Conservation (phyloP, 2,888 invertebrate species). For the Nezara viridula region DNA sequence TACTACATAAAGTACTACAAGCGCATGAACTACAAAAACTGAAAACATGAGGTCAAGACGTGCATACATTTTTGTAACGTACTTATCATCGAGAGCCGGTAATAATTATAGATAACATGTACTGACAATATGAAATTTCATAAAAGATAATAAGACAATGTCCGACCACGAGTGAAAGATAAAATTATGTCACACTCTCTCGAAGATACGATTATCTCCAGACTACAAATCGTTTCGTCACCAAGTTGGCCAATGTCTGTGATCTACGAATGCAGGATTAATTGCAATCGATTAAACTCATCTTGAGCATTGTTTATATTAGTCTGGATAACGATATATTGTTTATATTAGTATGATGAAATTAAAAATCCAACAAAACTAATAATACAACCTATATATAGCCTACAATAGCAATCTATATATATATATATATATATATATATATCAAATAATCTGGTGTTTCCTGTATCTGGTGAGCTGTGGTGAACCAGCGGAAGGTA, state of each 20-base stretch:
- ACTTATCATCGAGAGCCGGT: background rate
- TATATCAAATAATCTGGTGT: no score
- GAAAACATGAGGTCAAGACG: background rate
- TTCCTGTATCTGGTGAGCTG: no score
- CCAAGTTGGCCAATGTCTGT: background rate
- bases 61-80: background rate
- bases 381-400: no score
- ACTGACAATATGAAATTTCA: background rate
- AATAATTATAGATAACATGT: background rate
- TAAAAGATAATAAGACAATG: conserved; percentile 1
- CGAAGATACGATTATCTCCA: background rate
- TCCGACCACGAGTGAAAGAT: background rate
- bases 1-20: background rate
- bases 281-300: no score
- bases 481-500: no score
- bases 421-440: no score
- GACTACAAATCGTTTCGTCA: background rate
- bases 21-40: background rate
- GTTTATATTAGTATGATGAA: no score
- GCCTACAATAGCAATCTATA: no score
- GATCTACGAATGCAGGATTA: no score
- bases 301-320: no score
- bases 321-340: no score
- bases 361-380: no score
- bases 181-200: background rate